Conservation (phyloP, 2,113 vertebrate genomes). For the Ameiurus melas region DNA sequence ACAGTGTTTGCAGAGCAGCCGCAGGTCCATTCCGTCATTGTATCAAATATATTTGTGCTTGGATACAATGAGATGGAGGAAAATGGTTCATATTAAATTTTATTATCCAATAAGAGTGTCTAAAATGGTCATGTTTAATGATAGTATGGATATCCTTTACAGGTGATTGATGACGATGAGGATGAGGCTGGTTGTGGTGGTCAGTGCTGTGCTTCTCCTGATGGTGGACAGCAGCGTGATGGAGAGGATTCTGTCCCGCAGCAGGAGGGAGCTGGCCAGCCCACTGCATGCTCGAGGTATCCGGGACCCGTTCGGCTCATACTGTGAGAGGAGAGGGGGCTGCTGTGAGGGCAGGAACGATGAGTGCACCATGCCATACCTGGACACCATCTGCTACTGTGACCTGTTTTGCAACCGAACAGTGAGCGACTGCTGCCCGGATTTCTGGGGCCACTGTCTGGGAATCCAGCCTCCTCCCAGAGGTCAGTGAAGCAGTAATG, state of each 20-base stretch:
- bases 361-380: constrained; percentile 86
- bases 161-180: constrained; percentile 66
- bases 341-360: constrained; percentile 89
- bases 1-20: not conserved
- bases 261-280: constrained; percentile 72
- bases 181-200: constrained; percentile 63
- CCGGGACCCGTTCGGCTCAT: constrained; percentile 82
- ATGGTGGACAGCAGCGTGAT: constrained; percentile 54
- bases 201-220: constrained; percentile 66
- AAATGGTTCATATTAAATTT: not conserved
- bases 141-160: constrained; percentile 35
- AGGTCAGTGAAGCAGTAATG: constrained; percentile 57
- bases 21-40: not conserved
- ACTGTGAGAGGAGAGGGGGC: constrained; percentile 81
- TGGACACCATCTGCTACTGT: constrained; percentile 95
- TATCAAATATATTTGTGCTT: constrained; percentile 6
- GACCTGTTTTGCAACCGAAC: constrained; percentile 98
- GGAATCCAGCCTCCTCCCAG: constrained; percentile 79
- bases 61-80: constrained; percentile 9
- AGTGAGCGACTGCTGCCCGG: constrained; percentile 93
- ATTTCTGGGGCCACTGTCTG: constrained; percentile 94
- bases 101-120: constrained; percentile 5
- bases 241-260: constrained; percentile 58
- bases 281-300: constrained; percentile 84
- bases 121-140: constrained; percentile 16